Percentiles rank a stretch among this genome's conserved stretches.
These are phyloP conservation scores for Axis porcinus DNA, from an alignment of 2,113 vertebrate species.

Conservation along the genomic window DNA sequence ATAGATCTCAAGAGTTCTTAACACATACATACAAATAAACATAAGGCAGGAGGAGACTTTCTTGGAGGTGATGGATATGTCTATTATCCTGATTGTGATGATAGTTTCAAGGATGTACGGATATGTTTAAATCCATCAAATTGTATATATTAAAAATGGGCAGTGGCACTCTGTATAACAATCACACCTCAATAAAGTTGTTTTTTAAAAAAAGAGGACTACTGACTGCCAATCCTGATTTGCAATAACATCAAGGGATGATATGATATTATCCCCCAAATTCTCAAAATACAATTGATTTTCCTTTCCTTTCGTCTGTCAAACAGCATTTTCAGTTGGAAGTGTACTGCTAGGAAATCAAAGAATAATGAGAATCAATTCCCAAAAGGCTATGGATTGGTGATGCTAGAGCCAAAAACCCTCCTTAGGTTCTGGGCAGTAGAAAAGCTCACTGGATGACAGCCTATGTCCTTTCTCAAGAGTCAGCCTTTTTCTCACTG, in stretches of 20 bases:
- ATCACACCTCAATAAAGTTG: not conserved
- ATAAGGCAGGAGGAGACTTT: not conserved
- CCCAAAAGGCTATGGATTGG: not conserved
- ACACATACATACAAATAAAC: not conserved
- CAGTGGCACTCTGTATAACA: not conserved
- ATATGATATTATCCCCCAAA: not conserved
- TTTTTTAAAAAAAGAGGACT: not conserved
- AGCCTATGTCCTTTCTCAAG: not conserved
- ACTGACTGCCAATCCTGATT: not conserved
- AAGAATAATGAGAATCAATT: not conserved
- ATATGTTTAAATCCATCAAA: not conserved
- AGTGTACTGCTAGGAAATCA: slow-evolving; percentile 14
- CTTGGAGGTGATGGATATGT: not conserved
- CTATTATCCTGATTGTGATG: not conserved
- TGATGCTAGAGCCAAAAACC: not conserved
- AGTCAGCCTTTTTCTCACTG: not conserved
- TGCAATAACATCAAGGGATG: not conserved
- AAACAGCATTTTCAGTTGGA: not conserved
- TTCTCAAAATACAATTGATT: slow-evolving; percentile 7
- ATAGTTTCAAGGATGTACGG: not conserved
- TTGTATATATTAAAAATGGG: not conserved
- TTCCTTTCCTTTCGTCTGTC: not conserved
- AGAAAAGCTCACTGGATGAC: not conserved
- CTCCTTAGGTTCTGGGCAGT: not conserved
- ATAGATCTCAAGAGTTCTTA: not conserved